phyloP scores from a whole-genome alignment of 2,113 vertebrate genomes.

The Sardina pilchardus region DNA sequence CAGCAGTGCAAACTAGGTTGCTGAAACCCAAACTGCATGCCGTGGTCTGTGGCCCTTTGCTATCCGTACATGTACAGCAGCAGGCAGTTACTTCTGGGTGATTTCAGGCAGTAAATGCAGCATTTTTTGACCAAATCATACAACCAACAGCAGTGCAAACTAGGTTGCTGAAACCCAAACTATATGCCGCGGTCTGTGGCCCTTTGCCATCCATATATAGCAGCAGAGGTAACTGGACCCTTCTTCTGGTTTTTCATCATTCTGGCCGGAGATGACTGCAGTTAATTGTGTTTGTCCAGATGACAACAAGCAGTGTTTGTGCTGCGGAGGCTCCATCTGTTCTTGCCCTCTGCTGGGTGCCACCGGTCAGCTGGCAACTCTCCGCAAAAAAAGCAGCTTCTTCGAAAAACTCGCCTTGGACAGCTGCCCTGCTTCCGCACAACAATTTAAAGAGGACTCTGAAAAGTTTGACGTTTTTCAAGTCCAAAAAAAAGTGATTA shows the following conservation, averaged over 20 bases:
- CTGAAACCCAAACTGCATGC: not conserved
- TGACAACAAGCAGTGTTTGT: conserved; percentile 15
- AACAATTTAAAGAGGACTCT: conserved; percentile 23
- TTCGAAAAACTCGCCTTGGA: conserved; percentile 13
- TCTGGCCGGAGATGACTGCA: not conserved
- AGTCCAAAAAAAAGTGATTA: conserved; percentile 41
- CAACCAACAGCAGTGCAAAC: not conserved
- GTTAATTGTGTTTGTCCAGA: conserved; percentile 27
- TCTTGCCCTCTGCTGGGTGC: not conserved
- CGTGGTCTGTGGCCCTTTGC: not conserved
- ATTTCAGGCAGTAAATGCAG: not conserved
- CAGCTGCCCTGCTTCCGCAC: not conserved
- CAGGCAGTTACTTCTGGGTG: too few species aligned
- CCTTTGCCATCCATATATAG: not conserved
- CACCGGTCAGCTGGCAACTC: conserved; percentile 2
- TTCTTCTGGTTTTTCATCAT: not conserved
- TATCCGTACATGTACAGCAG: not conserved
- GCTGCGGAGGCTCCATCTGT: conserved; percentile 28
- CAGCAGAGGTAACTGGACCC: not conserved
- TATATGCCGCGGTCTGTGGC: not conserved
- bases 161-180: not conserved
- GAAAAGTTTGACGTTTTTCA: conserved; percentile 36
- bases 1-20: not conserved
- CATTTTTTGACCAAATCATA: not conserved
- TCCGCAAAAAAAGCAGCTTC: not conserved